Base-by-base conservation (phyloP, 1,140 invertebrate species). In the Ruditapes philippinarum region DNA sequence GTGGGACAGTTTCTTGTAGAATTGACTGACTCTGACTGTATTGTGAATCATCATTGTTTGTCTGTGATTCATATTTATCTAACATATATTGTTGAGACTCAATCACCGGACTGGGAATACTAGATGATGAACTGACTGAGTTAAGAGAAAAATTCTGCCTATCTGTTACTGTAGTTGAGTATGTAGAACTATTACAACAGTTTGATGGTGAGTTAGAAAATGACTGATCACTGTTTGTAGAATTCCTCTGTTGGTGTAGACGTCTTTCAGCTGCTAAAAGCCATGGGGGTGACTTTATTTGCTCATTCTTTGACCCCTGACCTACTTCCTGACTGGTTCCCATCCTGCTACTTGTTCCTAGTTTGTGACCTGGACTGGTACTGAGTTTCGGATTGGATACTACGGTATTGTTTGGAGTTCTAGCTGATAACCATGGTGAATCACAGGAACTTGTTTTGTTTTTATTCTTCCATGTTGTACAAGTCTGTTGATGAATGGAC, bases 201-300 rank as follows among this genome's bases (percentile, higher is more conserved):
- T 22, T 5, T 62, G 57, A 31, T 62, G 19, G 57, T 1, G 17
- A n/a, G 33, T 4, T 73, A 38, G n/a, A 11, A 17, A 38, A 45
- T 28, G 40, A 38, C n/a, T 40, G 22, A 1, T 73, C 3, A 38
- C 68, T 38, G 5, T 7, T 25, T 7, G 5, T 62, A 28, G 57
- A 62, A 42, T 60, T 62, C 40, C 9, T 36, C 7, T 87, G 70
- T 11, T 62, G 84, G n/a, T 76, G 49, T 1, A 87, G 38, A 36
- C 84, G 40, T 42, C 42, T 76, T 31, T 87, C 84, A 28, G 84
- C 84, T 54, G 84, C 84, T 1, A 76, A 38, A 3, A 87, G 33
- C 84, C 84, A 87, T 40, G 84, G 84, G 12, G 84, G 84, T 28
- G 82, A 85, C 40, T 33, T 54, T 1, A 74, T 28, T 28, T 25